These are phyloP conservation scores for Atherix ibis DNA, from an alignment of 2,888 invertebrate species.

Conservation along the genomic window DNA sequence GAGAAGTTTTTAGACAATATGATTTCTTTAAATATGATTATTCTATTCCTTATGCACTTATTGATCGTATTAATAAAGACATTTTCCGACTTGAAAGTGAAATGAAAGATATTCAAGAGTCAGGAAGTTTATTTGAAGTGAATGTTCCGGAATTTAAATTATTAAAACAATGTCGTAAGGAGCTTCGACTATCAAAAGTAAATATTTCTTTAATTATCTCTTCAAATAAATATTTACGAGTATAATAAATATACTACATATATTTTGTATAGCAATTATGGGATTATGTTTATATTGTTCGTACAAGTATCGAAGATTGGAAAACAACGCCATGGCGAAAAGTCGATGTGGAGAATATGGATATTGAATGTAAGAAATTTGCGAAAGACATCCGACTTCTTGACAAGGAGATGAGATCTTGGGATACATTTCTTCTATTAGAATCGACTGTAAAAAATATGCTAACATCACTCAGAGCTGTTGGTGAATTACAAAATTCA, in stretches of 20 bases:
- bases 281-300: slow-evolving; percentile 86
- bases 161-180: slow-evolving; percentile 80
- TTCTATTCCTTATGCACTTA: slow-evolving; percentile 51
- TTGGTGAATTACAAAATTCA: slow-evolving; percentile 89
- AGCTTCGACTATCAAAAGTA: slow-evolving; percentile 74
- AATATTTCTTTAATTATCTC: too few species aligned
- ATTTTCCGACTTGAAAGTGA: slow-evolving; percentile 67
- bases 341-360: slow-evolving; percentile 97
- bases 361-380: slow-evolving; percentile 95
- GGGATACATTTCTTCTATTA: slow-evolving; percentile 79
- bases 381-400: slow-evolving; percentile 82
- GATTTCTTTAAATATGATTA: slow-evolving; percentile 63
- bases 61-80: slow-evolving; percentile 64
- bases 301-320: slow-evolving; percentile 89
- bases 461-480: slow-evolving; percentile 85
- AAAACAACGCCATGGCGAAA: slow-evolving; percentile 94
- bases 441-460: slow-evolving; percentile 93
- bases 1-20: slow-evolving; percentile 75
- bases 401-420: slow-evolving; percentile 90
- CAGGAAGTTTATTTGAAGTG: slow-evolving; percentile 88
- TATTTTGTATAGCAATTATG: slow-evolving; percentile 65
- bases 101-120: slow-evolving; percentile 73
- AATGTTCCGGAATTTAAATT: slow-evolving; percentile 88
- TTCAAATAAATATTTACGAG: too few species aligned
- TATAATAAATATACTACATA: too few species aligned